Base-by-base conservation (phyloP, 1,140 invertebrate species). In the Protaetia brevitarsis region DNA sequence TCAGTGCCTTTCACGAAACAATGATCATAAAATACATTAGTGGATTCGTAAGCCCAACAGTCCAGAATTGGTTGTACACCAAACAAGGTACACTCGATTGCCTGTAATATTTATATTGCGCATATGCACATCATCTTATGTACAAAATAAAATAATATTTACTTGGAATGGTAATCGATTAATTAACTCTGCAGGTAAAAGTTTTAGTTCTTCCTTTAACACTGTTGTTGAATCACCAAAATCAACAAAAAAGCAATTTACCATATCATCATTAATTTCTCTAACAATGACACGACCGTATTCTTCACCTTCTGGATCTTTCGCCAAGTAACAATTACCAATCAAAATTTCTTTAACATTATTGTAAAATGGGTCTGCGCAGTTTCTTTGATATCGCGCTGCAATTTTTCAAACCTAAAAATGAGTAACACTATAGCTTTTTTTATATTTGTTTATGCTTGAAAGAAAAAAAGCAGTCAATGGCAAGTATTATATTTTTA, bases 61-160 rank as follows among this genome's bases (percentile, higher is more conserved):
- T 66, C 61, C 8, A 63, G 34, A 21, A 69, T 30, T 7, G 71
- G 64, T 41, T 30, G 31, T 11, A 76, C 45, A 0, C 74, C 74
- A 29, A 65, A 68, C 56, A 76, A 66, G 26, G 61, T 65, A 66
- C 74, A 76, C 31, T 72, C 68, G 21, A 76, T 74, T 10, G 69
- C 67, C 60, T 62, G 29, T 7, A 62, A 62, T 29, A n/a, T n/a
- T n/a, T n/a, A n/a, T n/a, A n/a, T n/a, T n/a, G n/a, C n/a, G n/a
- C 7, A 62, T 34, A 16, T 2, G 5, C 10, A 21, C 36, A 34
- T 6, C 6, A 23, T 19, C 3, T 16, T 7, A 62, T 16, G 16
- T 34, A 62, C 2, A 62, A 21, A 31, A 23, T 5, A 8, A 30
- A 62, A 29, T 30, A 19, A 36, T 36, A 36, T 34, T 36, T 62